A percentile compares a stretch with the other conserved stretches of the same genome.
Conservation (phyloP, 2,797 vertebrate species). For the Sandelia bainsii region DNA sequence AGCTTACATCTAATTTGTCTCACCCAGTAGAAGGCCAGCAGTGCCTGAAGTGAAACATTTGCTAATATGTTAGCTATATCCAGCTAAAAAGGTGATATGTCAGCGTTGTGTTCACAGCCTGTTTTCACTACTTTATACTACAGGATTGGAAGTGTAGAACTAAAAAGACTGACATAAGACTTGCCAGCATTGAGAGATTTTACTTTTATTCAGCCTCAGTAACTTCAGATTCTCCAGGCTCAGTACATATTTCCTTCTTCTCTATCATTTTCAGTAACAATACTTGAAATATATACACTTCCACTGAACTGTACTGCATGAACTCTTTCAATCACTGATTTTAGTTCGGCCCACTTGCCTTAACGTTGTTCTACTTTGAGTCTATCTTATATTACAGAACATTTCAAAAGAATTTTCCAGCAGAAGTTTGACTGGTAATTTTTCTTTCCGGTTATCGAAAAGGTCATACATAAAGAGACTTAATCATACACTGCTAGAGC, state of each 20-base stretch:
- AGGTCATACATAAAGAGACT: slow-evolving; percentile 28
- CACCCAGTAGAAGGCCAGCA: too few relatives aligned
- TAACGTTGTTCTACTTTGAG: neutral
- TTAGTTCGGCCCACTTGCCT: neutral
- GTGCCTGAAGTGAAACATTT: too few relatives aligned
- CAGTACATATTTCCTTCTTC: neutral
- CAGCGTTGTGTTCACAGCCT: too few relatives aligned
- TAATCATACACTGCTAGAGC: neutral
- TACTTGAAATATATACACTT: neutral
- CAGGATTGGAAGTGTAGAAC: too few relatives aligned
- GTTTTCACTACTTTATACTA: too few relatives aligned
- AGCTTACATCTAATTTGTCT: too few relatives aligned
- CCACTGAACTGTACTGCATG: neutral
- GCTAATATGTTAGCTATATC: too few relatives aligned
- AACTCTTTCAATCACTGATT: neutral
- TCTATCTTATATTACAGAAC: slow-evolving; percentile 19
- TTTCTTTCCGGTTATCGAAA: slow-evolving; percentile 31
- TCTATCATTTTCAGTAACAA: neutral
- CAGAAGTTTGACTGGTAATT: neutral
- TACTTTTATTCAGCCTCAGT: neutral
- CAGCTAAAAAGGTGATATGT: too few relatives aligned
- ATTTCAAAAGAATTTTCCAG: slow-evolving; percentile 23
- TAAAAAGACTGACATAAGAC: too few relatives aligned
- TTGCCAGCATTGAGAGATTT: neutral
- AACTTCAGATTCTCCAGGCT: too few relatives aligned